phyloP scores from a whole-genome alignment of 2,113 vertebrate genomes.

The Ophthalmotilapia sp. region DNA sequence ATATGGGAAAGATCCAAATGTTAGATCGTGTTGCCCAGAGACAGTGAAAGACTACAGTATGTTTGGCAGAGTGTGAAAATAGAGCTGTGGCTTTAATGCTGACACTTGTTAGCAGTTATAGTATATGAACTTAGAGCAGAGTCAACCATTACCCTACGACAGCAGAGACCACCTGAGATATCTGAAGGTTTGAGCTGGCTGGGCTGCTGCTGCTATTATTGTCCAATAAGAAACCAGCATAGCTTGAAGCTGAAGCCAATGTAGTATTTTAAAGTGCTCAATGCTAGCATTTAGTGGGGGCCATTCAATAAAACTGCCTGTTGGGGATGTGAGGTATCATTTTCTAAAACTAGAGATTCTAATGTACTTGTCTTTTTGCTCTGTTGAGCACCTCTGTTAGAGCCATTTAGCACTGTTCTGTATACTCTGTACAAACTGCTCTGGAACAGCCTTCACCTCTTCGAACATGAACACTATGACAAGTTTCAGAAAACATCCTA shows the following conservation, averaged over 20 bases:
- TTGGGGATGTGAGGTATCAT: not conserved
- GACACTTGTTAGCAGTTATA: too few relatives aligned
- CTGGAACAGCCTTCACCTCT: not conserved
- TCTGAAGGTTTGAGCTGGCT: not conserved
- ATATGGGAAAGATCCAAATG: accelerated
- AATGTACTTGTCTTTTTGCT: not conserved
- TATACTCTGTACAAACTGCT: not conserved
- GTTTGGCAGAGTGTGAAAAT: not conserved
- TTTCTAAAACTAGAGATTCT: not conserved
- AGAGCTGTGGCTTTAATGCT: too few relatives aligned
- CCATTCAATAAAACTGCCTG: not conserved
- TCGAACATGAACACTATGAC: not conserved
- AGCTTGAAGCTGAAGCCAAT: not conserved
- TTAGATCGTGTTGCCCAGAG: not conserved
- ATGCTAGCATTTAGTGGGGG: not conserved
- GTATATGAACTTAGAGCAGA: too few relatives aligned
- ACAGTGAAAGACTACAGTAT: not conserved
- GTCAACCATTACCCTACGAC: not conserved
- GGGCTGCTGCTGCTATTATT: not conserved
- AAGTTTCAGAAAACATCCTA: not conserved
- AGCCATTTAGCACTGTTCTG: not conserved
- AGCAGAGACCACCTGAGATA: not conserved
- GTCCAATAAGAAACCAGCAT: not conserved
- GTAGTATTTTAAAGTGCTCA: not conserved
- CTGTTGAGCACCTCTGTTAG: not conserved